phyloP scores from a whole-genome alignment of 2,888 invertebrate species.

The Thecophora atra region DNA sequence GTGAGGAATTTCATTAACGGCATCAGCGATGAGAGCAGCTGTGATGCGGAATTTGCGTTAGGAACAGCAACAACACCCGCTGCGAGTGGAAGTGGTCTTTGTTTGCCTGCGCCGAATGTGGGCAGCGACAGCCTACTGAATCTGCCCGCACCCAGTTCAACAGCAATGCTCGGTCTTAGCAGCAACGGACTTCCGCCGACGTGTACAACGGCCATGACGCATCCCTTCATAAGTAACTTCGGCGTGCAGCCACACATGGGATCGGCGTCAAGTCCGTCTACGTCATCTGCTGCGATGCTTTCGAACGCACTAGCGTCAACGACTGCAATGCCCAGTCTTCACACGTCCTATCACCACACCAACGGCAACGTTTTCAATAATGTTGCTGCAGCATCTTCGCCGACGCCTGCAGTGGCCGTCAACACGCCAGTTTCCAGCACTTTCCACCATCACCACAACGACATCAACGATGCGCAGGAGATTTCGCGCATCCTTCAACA shows the following conservation, averaged over 20 bases:
- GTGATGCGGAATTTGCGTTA: constrained; percentile 47
- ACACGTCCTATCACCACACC: constrained; percentile 32
- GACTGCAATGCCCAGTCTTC: constrained; percentile 32
- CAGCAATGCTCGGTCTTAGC: constrained; percentile 35
- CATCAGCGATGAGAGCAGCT: constrained; percentile 57
- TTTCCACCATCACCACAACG: constrained; percentile 56
- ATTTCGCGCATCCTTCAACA: constrained; percentile 66
- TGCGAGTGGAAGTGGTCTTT: constrained; percentile 31
- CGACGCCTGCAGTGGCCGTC: constrained; percentile 34
- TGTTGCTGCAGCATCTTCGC: constrained; percentile 29
- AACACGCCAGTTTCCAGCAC: constrained; percentile 34
- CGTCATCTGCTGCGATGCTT: constrained; percentile 31
- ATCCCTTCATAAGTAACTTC: constrained; percentile 45
- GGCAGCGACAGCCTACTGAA: constrained; percentile 6
- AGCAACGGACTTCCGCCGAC: constrained; percentile 7
- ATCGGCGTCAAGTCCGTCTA: constrained; percentile 5
- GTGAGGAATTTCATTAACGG: constrained; percentile 65
- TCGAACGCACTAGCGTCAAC: constrained; percentile 36
- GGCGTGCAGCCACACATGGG: constrained; percentile 38
- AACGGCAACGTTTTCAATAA: constrained; percentile 37
- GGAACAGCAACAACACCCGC: not conserved
- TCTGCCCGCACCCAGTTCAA: constrained; percentile 33
- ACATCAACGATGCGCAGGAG: constrained; percentile 65
- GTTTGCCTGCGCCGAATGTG: constrained; percentile 28
- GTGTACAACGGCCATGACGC: constrained; percentile 37